Evolutionary conservation across 2,888 invertebrate genomes (phyloP), one percentile per base, ranked within the genome.

Genomic region (Cotesia congregata): DNA sequence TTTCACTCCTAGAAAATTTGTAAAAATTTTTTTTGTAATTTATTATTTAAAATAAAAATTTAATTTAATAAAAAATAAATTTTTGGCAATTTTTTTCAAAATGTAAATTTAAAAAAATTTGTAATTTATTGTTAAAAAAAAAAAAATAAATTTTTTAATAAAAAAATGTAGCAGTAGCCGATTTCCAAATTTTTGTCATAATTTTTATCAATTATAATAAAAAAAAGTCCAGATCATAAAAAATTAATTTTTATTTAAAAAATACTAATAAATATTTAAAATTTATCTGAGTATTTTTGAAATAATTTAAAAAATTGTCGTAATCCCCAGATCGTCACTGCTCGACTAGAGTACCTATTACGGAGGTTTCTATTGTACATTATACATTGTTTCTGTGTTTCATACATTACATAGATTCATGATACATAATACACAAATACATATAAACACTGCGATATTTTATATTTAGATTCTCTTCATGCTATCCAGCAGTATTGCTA

Each of bases 331-430:
- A 77, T 77, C 74, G 67, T 77, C 64, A 77, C 74, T 60, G 15
- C 65, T 71, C 59, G 73, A 76, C 71, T 69, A 76, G 70, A 69
- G 70, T 75, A 76, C 75, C n/a, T 67, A 70, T 70, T 64, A n/a
- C 50, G 78, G 30, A 30, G 3, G 30, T 30, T 30, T 30, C 77
- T 78, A 76, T 81, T 81, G 81, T 81, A 81, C 79, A 76, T 81
- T 81, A 80, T 81, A 81, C 79, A 81, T 81, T 79, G 80, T 80
- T 81, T 79, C 76, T 81, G 81, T 81, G 77, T 81, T 81, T 81
- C 79, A 80, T 81, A 81, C 80, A 80, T 80, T 50, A 50, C 7
- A 50, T 12, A 50, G 7, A 78, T 81, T 80, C 77, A 80, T 70
- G 60, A 78, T 80, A 78, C 80, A 79, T 80, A 80, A 81, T 83